These are phyloP conservation scores for Camponotus floridanus DNA, from an alignment of 1,140 invertebrate genomes.

Conservation along the genomic window DNA sequence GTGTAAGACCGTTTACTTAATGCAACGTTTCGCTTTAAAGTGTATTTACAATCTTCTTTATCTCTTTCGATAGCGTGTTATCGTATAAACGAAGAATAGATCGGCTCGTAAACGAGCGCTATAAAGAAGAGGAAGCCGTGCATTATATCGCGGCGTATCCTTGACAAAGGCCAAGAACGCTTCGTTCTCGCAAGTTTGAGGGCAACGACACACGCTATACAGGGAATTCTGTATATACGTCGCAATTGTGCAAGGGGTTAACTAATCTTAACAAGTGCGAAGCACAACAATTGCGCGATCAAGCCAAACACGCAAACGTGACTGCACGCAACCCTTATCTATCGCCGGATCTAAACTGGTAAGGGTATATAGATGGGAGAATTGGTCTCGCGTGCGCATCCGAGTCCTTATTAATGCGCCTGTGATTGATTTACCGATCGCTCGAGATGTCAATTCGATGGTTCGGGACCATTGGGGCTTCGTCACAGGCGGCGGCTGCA, in stretches of 20 bases:
- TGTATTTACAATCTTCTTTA: constrained; percentile 31
- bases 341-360: background rate
- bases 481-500: background rate
- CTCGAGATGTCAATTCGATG: constrained; percentile 55
- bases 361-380: background rate
- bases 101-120: constrained; percentile 20
- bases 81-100: constrained; percentile 11
- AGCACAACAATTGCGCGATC: background rate
- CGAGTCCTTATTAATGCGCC: constrained; percentile 31
- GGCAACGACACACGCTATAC: constrained; percentile 12
- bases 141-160: background rate
- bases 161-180: constrained; percentile 50
- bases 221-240: background rate
- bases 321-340: constrained; percentile 1
- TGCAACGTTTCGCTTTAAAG: constrained; percentile 10
- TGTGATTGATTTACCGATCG: constrained; percentile 53
- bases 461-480: background rate
- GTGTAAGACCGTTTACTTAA: constrained; percentile 30
- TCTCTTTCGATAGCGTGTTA: background rate
- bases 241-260: constrained; percentile 12
- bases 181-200: constrained; percentile 21
- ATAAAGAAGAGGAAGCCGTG: constrained; percentile 4
- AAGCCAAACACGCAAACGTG: background rate
- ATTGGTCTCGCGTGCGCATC: background rate
- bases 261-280: constrained; percentile 31